These are phyloP conservation scores for Archaeoteleia sp. DNA, from an alignment of 2,888 invertebrate species.

Conservation along the genomic window DNA sequence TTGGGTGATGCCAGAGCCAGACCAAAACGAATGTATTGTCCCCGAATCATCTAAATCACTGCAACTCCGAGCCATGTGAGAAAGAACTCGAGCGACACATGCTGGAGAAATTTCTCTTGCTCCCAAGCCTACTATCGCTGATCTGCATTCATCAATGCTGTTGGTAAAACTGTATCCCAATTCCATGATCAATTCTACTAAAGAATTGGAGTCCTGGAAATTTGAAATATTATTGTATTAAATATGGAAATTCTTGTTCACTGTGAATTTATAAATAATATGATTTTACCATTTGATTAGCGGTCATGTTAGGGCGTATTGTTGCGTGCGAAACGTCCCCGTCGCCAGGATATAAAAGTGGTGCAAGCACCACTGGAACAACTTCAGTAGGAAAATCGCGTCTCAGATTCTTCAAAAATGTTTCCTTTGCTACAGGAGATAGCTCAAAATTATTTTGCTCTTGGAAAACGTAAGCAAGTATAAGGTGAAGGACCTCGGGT, in stretches of 20 bases:
- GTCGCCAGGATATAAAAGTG: constrained; percentile 89
- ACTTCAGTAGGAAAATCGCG: constrained; percentile 92
- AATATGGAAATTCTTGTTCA: no score
- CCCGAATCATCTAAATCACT: constrained; percentile 81
- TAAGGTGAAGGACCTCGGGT: constrained; percentile 90
- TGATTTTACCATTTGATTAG: constrained; percentile 69
- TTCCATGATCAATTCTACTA: constrained; percentile 93
- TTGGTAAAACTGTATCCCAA: constrained; percentile 93
- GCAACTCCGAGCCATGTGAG: constrained; percentile 91
- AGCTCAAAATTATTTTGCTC: constrained; percentile 79
- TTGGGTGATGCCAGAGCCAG: constrained; percentile 77
- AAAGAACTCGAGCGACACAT: constrained; percentile 89
- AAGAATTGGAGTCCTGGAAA: no score
- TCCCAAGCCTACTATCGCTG: constrained; percentile 87
- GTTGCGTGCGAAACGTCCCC: constrained; percentile 68
- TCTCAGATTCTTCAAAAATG: constrained; percentile 87
- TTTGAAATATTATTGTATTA: no score
- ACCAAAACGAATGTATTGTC: constrained; percentile 77
- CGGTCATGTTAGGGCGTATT: constrained; percentile 70
- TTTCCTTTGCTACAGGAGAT: constrained; percentile 83
- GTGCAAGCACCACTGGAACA: constrained; percentile 92
- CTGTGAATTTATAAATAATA: constrained; percentile 1
- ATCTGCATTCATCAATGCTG: constrained; percentile 91
- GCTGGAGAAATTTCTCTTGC: constrained; percentile 88
- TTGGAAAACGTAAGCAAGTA: constrained; percentile 80